Conservation (phyloP, 2,113 vertebrate genomes). For the Corvus hawaiiensis region DNA sequence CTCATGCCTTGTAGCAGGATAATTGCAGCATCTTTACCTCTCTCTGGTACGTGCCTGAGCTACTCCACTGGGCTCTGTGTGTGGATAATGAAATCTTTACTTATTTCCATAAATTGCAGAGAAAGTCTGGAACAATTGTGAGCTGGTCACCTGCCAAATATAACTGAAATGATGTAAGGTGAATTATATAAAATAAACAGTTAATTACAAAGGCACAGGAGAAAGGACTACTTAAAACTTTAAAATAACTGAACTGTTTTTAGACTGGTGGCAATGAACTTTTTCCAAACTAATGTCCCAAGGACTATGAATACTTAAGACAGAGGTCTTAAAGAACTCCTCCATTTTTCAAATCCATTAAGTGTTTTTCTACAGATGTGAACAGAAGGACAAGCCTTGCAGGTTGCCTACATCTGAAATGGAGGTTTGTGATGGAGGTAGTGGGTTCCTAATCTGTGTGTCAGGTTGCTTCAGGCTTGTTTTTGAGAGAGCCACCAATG, state of each 20-base stretch:
- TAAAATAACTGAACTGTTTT: not conserved
- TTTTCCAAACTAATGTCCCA: not conserved
- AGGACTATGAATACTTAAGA: not conserved
- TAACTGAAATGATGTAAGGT: not conserved
- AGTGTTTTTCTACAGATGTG: not conserved
- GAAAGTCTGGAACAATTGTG: not conserved
- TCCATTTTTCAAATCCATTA: not conserved
- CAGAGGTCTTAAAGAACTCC: not conserved
- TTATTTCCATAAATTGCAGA: not conserved
- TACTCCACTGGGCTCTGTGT: not conserved
- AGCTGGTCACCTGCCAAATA: not conserved
- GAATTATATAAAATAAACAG: not conserved
- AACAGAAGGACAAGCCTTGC: not conserved
- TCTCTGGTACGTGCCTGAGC: not conserved
- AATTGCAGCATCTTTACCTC: not conserved
- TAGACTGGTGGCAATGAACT: not conserved
- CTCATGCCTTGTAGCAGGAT: rapidly evolving
- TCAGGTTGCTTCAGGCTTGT: not conserved
- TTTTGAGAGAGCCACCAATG: not conserved
- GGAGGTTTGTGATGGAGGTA: not conserved
- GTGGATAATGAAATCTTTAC: not conserved
- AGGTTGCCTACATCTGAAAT: not conserved
- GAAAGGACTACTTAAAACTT: not conserved
- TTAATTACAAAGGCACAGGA: not conserved
- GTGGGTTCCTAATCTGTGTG: not conserved